Evolutionary conservation across 37 sponge, comb jelly and placozoan species (phyloP).

Genomic region (Halisarca cf. caerulea): DNA sequence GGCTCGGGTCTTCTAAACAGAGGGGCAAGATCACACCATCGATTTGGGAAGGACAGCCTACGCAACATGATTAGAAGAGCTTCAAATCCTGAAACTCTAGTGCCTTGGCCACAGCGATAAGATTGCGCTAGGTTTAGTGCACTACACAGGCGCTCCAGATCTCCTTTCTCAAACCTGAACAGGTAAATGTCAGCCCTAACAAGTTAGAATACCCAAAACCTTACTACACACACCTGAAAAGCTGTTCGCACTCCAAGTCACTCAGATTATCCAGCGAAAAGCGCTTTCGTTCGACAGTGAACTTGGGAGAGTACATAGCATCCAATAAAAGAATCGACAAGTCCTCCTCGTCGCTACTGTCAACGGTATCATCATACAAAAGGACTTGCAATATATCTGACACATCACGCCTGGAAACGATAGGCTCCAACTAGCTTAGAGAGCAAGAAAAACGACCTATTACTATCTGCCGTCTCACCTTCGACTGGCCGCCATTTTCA

Average conservation of each 20-base stretch:
- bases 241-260: not conserved
- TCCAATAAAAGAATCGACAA: too few relatives aligned
- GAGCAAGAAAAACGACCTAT: conserved; percentile 2
- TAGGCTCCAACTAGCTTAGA: not conserved
- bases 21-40: not conserved
- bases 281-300: too few relatives aligned
- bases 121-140: not conserved
- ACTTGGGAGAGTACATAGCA: too few relatives aligned
- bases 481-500: not conserved
- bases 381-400: conserved; percentile 4
- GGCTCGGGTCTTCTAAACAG: not conserved
- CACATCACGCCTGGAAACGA: conserved; percentile 2
- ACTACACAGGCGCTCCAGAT: not conserved
- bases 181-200: not conserved
- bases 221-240: not conserved
- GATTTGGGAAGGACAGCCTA: not conserved
- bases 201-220: not conserved
- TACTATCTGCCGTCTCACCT: not conserved
- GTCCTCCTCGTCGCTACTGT: too few relatives aligned
- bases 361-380: not conserved
- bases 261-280: not conserved
- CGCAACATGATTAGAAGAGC: not conserved
- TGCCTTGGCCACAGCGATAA: not conserved
- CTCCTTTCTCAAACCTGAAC: not conserved
- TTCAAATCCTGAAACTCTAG: not conserved